Percentiles rank a stretch among this genome's conserved stretches.
phyloP scores from a whole-genome alignment of 2,888 invertebrate species.

The Frankliniella intonsa region DNA sequence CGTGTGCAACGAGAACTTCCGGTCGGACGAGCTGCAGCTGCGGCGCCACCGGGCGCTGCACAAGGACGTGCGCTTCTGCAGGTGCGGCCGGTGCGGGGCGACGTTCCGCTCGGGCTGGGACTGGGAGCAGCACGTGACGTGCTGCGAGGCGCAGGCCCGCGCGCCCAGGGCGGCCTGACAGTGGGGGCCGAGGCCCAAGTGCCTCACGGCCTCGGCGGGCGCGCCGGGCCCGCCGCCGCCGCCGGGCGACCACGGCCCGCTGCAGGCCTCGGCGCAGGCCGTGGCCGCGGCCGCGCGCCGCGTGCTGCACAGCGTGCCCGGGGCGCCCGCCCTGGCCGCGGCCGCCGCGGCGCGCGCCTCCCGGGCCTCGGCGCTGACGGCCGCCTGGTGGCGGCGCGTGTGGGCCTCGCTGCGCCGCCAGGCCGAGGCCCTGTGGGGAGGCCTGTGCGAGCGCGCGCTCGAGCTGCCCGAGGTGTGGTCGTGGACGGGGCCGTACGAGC shows the following conservation, averaged over 20 bases:
- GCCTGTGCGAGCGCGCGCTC: background rate
- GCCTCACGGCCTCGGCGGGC: background rate
- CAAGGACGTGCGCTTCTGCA: constrained; percentile 10
- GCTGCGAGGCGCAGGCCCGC: too few relatives aligned
- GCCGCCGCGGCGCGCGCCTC: background rate
- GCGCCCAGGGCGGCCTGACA: background rate
- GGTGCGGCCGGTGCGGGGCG: constrained; percentile 4
- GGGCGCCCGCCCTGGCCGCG: background rate
- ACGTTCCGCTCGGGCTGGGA: background rate
- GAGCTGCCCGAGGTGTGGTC: constrained; percentile 19
- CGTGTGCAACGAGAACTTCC: constrained; percentile 24
- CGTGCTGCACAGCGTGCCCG: background rate
- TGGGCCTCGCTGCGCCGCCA: background rate
- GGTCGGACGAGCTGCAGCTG: constrained; percentile 18
- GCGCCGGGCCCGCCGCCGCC: background rate
- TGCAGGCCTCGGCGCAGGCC: background rate
- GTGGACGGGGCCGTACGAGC: constrained; percentile 2
- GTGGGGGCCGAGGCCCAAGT: constrained; percentile 6
- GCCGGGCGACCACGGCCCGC: background rate
- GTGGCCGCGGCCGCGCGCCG: background rate
- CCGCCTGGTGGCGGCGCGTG: background rate
- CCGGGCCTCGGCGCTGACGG: background rate
- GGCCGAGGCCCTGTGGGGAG: background rate
- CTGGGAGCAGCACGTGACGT: background rate
- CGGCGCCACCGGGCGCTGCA: constrained; percentile 15